A percentile compares a stretch with the other conserved stretches of the same genome.
phyloP scores from a whole-genome alignment of 2,888 invertebrate genomes.

The Ferrisia virgata region DNA sequence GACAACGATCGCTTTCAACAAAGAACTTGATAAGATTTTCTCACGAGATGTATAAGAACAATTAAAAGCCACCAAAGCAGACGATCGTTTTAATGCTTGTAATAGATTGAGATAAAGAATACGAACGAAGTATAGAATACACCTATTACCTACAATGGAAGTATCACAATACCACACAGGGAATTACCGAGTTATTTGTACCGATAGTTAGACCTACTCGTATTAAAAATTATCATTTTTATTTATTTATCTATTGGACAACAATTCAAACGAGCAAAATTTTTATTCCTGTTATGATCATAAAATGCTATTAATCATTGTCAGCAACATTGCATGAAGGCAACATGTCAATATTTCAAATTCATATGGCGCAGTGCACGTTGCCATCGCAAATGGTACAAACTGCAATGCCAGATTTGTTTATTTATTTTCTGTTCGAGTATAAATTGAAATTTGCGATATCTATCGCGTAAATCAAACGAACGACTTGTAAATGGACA shows the following conservation, averaged over 20 bases:
- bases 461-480: neutral
- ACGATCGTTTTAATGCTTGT: neutral
- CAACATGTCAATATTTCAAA: slow-evolving; percentile 8
- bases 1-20: neutral
- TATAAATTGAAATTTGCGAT: neutral
- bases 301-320: neutral
- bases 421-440: neutral
- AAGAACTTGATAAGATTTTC: neutral
- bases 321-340: neutral
- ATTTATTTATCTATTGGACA: no score
- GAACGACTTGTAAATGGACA: neutral
- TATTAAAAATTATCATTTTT: neutral
- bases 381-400: neutral
- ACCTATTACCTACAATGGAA: neutral
- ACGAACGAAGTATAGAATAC: neutral
- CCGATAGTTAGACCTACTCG: neutral
- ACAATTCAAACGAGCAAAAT: neutral
- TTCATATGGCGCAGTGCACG: neutral
- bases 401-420: neutral
- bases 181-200: no score
- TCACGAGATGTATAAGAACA: neutral
- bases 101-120: neutral
- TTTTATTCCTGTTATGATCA: neutral
- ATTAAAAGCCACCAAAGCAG: neutral
- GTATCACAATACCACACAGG: no score